Evolutionary conservation across 2,797 vertebrate species (phyloP).

Genomic region (Gobio occitaniae): DNA sequence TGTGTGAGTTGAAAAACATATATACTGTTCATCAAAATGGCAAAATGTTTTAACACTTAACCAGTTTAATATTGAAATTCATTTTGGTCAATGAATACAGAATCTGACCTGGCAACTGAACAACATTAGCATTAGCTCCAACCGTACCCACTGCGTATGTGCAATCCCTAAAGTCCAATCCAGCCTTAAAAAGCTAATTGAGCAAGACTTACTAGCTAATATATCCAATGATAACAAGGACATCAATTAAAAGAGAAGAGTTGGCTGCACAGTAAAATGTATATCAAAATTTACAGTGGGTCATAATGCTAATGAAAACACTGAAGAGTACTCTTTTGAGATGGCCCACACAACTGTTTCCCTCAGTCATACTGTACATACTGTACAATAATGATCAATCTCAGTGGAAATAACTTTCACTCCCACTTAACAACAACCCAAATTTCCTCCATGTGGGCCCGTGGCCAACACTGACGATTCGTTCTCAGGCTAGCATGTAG

Average conservation of each 20-base stretch:
- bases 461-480: constrained; percentile 37
- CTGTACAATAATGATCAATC: constrained; percentile 35
- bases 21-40: background rate
- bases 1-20: constrained; percentile 24
- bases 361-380: constrained; percentile 23
- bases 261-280: constrained; percentile 2
- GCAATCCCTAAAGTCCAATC: constrained; percentile 55
- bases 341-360: constrained; percentile 40
- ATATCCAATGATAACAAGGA: constrained; percentile 88
- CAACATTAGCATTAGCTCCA: constrained; percentile 20
- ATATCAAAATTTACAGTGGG: constrained; percentile 2
- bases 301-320: constrained; percentile 31
- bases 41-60: background rate
- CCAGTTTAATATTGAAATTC: background rate
- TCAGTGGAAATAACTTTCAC: constrained; percentile 48
- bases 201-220: constrained; percentile 86
- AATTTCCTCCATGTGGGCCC: constrained; percentile 36
- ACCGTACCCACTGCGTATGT: background rate
- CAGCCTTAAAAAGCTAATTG: constrained; percentile 88
- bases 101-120: constrained; percentile 11
- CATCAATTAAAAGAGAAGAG: constrained; percentile 56
- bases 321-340: background rate
- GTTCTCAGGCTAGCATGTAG: constrained; percentile 53
- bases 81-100: background rate
- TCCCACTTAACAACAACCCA: constrained; percentile 40